Base-by-base conservation (phyloP, 2,113 vertebrate species). In the Numida meleagris region DNA sequence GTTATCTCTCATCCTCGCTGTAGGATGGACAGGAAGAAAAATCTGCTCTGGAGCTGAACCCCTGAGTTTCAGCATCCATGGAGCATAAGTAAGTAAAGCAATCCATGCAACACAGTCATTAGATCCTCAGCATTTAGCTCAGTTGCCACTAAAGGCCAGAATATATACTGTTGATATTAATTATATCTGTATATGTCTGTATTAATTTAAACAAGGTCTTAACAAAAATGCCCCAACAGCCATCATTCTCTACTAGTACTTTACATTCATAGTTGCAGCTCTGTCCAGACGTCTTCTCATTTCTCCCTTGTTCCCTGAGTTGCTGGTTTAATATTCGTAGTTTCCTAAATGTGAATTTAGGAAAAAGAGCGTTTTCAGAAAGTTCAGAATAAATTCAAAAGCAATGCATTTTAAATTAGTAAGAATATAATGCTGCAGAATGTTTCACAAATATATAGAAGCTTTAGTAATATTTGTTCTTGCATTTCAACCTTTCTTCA, bases 301-400 rank as follows among this genome's bases (percentile, higher is more conserved):
- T 95, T 92, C 96, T 96, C 95, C 98, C 98, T 79, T 78, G 97
- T 75, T 98, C 98, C 88, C 93, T 72, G 14, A 99, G 95, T 97
- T 98, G 98, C 88, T 99, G 98, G 86, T 98, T 98, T 95, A 99
- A 85, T 89, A 97, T 98, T 96, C 96, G 97, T 77, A 99, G 88
- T 78, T 95, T 97, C 91, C 99, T 99, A 88, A 61, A 94, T 4
- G 4, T 25, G 77, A 97, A 95, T 91, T 70, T 27, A n/a, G n/a
- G 31, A 95, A 97, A 88, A 97, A 86, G 23, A 10, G 91, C 23
- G 29, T 93, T 62, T 70, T 63, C 31, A 90, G 86, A 58, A 91
- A 88, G 57, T 55, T 34, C 48, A 79, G 23, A 76, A 12, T 65
- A 66, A 25, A 19, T 58, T 90, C 51, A 75, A 74, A 94, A 29